phyloP scores from a whole-genome alignment of 1,140 invertebrate species.

The Drosophila kurseongensis region DNA sequence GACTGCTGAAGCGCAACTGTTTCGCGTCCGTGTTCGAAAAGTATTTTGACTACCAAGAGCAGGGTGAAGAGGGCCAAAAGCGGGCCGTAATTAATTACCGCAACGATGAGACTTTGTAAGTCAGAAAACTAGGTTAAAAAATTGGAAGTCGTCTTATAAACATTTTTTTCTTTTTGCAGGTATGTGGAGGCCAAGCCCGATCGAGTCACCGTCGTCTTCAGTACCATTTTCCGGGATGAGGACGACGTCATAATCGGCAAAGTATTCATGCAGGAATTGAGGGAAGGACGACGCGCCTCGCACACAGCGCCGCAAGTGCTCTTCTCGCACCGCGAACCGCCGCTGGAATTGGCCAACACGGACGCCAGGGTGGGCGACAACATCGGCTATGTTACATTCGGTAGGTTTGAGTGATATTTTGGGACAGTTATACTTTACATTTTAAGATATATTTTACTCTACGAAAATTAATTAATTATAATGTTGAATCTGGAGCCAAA shows the following conservation, averaged over 20 bases:
- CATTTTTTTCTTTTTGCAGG: conserved; percentile 84
- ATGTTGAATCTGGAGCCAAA: conserved; percentile 12
- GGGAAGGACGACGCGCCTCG: conserved; percentile 97
- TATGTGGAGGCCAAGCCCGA: conserved; percentile 99
- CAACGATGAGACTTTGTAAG: conserved; percentile 99
- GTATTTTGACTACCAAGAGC: conserved; percentile 99
- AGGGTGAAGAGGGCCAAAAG: conserved; percentile 94
- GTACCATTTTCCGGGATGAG: conserved; percentile 99
- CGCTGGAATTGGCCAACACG: conserved; percentile 96
- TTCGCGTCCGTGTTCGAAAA: conserved; percentile 99
- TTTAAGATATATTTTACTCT: too few species aligned
- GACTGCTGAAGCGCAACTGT: conserved; percentile 98
- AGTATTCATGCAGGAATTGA: conserved; percentile 99
- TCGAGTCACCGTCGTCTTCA: conserved; percentile 99
- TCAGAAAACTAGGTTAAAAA: conserved; percentile 34
- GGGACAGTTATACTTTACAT: too few species aligned
- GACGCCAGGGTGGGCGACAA: conserved; percentile 98
- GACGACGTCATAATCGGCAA: conserved; percentile 99
- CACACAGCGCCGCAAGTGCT: conserved; percentile 97
- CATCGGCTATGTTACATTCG: conserved; percentile 99
- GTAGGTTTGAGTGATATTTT: conserved; percentile 85
- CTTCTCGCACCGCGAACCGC: conserved; percentile 98
- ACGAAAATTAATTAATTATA: not conserved
- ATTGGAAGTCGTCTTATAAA: not conserved
- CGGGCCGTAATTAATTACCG: conserved; percentile 99